Evolutionary conservation across 2,797 vertebrate species (phyloP).

Genomic region (Lates japonicus): DNA sequence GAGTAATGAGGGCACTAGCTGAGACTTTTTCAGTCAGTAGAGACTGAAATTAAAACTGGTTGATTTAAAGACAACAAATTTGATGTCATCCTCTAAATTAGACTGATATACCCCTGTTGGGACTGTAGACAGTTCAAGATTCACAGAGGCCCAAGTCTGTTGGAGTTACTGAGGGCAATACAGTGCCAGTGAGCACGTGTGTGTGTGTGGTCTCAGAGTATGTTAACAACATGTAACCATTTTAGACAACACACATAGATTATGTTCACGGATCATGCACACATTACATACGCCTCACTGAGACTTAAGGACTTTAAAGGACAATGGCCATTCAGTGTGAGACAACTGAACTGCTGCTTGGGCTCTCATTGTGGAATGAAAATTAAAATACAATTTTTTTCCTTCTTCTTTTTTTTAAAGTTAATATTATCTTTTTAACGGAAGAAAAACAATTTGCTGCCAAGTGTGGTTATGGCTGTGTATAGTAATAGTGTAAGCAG

Average conservation of each 20-base stretch:
- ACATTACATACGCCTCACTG: constrained; percentile 68
- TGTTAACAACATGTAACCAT: constrained; percentile 52
- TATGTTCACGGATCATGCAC: constrained; percentile 70
- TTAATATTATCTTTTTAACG: background rate
- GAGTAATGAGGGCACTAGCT: background rate
- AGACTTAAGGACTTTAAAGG: constrained; percentile 41
- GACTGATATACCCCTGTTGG: background rate
- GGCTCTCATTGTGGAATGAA: constrained; percentile 8
- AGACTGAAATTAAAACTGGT: background rate
- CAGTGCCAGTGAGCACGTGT: background rate
- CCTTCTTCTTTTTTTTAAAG: background rate
- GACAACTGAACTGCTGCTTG: constrained; percentile 10
- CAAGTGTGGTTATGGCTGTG: background rate
- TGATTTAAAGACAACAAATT: background rate
- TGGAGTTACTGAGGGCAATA: constrained; percentile 39
- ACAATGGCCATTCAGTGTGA: constrained; percentile 50
- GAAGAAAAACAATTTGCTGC: background rate
- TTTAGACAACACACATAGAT: constrained; percentile 53
- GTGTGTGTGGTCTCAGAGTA: constrained; percentile 12
- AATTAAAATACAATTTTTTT: background rate
- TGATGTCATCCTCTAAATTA: background rate
- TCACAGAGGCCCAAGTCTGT: background rate
- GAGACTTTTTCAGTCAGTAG: too few species aligned
- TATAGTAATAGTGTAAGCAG: too few species aligned
- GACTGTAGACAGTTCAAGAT: background rate